Conservation (phyloP, 2,888 invertebrate species). For the Gastrophysa polygoni region DNA sequence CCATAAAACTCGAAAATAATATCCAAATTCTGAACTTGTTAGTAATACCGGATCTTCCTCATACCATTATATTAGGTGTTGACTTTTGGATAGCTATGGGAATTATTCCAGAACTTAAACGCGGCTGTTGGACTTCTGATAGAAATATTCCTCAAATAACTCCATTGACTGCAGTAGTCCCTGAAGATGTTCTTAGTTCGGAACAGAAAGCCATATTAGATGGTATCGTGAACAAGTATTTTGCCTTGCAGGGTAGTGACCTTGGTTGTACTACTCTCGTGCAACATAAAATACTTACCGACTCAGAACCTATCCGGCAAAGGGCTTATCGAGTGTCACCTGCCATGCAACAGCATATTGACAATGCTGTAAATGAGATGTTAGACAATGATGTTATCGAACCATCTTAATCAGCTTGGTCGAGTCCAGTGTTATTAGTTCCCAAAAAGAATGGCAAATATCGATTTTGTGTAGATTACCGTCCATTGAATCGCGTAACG, state of each 20-base stretch:
- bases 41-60: too few species aligned
- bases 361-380: conserved; percentile 38
- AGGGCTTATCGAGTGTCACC: conserved; percentile 30
- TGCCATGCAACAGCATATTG: conserved; percentile 20
- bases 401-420: conserved; percentile 46
- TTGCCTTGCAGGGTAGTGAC: not conserved
- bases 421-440: conserved; percentile 38
- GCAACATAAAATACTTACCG: conserved; percentile 21
- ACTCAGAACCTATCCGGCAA: conserved; percentile 29
- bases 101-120: too few species aligned
- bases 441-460: conserved; percentile 44
- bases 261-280: conserved; percentile 27
- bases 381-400: conserved; percentile 39
- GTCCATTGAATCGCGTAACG: conserved; percentile 35
- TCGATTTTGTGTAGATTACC: conserved; percentile 41
- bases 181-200: too few species aligned
- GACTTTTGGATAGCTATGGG: too few species aligned
- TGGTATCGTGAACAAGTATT: too few species aligned
- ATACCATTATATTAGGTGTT: too few species aligned
- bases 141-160: too few species aligned
- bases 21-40: too few species aligned
- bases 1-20: too few species aligned
- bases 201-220: too few species aligned
- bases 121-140: too few species aligned
- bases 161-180: too few species aligned